A percentile compares a stretch with the other conserved stretches of the same genome.
Conservation (phyloP, 2,113 vertebrate genomes). For the Euleptes europaea region DNA sequence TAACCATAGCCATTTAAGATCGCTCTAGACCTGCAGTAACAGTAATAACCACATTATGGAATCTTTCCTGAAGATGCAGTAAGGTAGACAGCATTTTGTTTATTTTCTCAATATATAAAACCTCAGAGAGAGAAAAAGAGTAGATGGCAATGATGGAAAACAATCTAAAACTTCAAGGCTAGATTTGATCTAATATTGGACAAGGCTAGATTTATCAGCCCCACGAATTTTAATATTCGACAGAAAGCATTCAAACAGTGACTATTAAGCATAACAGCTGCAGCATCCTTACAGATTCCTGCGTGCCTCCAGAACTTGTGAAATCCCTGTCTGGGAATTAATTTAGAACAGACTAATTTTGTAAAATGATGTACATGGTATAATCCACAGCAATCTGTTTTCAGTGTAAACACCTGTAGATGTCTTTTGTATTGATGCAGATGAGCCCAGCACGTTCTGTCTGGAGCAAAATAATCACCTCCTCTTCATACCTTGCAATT, state of each 20-base stretch:
- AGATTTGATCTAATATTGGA: no score
- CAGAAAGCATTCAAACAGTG: not conserved
- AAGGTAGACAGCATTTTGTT: not conserved
- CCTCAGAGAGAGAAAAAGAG: accelerated
- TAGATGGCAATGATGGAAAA: not conserved
- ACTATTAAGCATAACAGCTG: no score
- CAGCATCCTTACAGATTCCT: not conserved
- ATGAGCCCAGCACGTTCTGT: not conserved
- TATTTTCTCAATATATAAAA: not conserved
- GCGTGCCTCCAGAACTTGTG: not conserved
- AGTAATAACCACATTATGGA: not conserved
- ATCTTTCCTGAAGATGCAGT: not conserved
- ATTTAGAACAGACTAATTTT: not conserved
- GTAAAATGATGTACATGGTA: not conserved
- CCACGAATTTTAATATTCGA: not conserved
- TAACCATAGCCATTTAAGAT: not conserved
- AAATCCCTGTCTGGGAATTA: not conserved
- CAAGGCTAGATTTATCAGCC: not conserved
- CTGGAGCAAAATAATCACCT: not conserved
- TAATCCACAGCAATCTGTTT: not conserved
- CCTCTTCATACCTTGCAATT: not conserved
- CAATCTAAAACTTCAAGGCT: not conserved
- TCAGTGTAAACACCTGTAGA: not conserved
- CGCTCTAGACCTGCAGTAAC: not conserved
- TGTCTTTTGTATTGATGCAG: not conserved